phyloP scores from a whole-genome alignment of 2,888 invertebrate genomes.

The Lapara coniferarum region DNA sequence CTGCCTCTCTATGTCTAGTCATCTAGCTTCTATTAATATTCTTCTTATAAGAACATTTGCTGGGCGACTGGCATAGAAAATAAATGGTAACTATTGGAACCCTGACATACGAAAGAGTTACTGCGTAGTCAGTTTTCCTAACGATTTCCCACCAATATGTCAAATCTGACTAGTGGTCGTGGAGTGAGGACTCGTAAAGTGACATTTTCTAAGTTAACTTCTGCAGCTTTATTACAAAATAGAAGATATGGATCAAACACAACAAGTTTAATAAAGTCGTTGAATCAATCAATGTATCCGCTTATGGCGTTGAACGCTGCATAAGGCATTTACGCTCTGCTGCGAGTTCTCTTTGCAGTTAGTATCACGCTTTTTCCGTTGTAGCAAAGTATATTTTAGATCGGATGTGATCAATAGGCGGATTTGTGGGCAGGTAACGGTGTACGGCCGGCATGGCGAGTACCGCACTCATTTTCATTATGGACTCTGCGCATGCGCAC shows the following conservation, averaged over 20 bases:
- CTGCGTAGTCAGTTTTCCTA: not conserved
- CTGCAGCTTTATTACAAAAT: conserved; percentile 5
- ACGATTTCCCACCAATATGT: not conserved
- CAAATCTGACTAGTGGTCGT: not conserved
- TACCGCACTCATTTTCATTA: conserved; percentile 64
- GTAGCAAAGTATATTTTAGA: conserved; percentile 45
- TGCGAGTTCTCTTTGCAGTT: conserved; percentile 36
- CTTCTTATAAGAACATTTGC: no score
- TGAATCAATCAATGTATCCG: conserved; percentile 50
- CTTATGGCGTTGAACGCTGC: conserved; percentile 39
- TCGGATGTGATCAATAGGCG: conserved; percentile 36
- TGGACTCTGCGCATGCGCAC: conserved; percentile 60
- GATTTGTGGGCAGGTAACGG: conserved; percentile 55
- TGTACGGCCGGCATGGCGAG: conserved; percentile 59
- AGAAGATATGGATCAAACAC: conserved; percentile 7
- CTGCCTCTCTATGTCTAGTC: no score
- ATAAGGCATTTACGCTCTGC: conserved; percentile 43
- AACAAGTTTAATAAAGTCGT: conserved; percentile 35
- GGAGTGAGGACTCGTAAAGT: not conserved
- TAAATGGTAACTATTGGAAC: no score
- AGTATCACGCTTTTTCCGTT: conserved; percentile 40
- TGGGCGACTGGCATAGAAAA: no score
- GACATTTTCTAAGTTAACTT: not conserved
- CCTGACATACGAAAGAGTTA: no score
- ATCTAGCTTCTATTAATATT: no score